These are phyloP conservation scores for Castor canadensis DNA, from an alignment of 2,113 vertebrate genomes.

Conservation along the genomic window DNA sequence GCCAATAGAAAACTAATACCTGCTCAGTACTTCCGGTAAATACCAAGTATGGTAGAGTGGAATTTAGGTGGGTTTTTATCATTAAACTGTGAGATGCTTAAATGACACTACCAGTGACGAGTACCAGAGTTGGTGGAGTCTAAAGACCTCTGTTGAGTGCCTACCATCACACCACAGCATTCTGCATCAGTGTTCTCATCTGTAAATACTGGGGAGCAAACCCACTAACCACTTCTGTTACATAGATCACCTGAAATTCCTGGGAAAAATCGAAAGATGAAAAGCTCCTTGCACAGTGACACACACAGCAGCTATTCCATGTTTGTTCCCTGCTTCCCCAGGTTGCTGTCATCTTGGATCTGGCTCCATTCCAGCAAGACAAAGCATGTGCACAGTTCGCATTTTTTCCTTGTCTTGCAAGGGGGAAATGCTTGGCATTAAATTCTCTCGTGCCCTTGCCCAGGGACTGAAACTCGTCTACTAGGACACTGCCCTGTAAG, in stretches of 20 bases:
- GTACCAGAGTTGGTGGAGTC: neutral
- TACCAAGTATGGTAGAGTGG: neutral
- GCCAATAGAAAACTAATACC: neutral
- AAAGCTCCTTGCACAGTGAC: neutral
- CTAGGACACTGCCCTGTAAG: neutral
- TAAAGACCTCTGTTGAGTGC: rapidly evolving
- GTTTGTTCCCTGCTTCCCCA: neutral
- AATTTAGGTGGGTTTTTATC: neutral
- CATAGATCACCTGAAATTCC: neutral
- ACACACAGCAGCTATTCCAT: neutral
- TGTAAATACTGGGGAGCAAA: neutral
- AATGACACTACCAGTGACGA: neutral
- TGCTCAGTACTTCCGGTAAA: neutral
- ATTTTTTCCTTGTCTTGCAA: slow-evolving; percentile 5
- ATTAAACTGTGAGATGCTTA: neutral
- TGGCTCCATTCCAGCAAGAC: neutral
- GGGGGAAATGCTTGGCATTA: neutral
- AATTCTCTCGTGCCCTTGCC: neutral
- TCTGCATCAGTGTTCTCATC: neutral
- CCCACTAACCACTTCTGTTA: neutral
- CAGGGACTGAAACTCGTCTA: neutral
- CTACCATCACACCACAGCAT: too few species aligned
- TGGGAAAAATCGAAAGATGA: neutral
- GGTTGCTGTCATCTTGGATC: neutral
- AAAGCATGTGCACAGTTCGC: neutral